phyloP scores from a whole-genome alignment of 1,140 invertebrate species.

The Procambarus virginalis region DNA sequence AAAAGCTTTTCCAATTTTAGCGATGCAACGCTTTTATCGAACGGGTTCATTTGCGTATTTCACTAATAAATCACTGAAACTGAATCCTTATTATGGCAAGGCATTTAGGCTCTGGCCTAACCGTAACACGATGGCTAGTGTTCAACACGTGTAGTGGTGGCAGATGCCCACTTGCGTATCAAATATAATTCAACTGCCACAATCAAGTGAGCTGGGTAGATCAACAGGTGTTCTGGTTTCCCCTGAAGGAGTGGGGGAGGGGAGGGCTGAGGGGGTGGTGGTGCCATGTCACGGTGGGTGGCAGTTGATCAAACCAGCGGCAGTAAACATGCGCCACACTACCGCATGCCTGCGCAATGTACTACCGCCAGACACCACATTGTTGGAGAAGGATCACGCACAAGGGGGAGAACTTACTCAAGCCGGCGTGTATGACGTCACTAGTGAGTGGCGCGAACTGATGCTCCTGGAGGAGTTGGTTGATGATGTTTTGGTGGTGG shows the following conservation, averaged over 20 bases:
- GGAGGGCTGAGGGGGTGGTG: no score
- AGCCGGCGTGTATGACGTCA: background rate
- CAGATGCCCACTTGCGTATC: no score
- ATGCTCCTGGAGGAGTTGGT: background rate
- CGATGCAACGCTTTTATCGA: no score
- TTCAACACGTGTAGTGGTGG: no score
- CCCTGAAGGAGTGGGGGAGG: background rate
- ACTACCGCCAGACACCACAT: background rate
- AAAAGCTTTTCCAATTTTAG: no score
- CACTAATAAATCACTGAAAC: no score
- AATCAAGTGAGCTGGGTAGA: conserved; percentile 1
- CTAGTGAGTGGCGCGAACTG: conserved; percentile 13
- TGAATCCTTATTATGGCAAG: no score
- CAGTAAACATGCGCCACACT: conserved; percentile 30
- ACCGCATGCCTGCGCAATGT: conserved; percentile 33
- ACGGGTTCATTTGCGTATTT: no score
- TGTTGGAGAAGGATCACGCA: background rate
- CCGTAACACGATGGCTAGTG: no score
- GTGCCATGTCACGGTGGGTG: background rate
- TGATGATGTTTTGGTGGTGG: conserved; percentile 19
- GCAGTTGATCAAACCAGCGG: background rate
- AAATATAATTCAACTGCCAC: background rate
- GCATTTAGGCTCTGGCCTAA: no score
- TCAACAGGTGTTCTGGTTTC: conserved; percentile 24
- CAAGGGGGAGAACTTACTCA: conserved; percentile 16